Conservation (phyloP, 2,888 invertebrate species). For the Azorinus chamasolen region DNA sequence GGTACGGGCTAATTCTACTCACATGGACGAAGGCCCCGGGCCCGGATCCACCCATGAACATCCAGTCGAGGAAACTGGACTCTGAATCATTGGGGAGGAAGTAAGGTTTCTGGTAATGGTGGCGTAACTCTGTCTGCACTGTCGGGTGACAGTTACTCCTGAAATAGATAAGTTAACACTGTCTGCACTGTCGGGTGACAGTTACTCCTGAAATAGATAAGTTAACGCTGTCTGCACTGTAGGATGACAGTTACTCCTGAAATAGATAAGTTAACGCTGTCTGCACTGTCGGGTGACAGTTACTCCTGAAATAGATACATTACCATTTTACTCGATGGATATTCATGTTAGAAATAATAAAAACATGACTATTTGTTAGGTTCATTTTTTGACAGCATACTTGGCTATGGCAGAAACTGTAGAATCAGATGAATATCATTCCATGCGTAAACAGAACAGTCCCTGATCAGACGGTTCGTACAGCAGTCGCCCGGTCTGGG, state of each 20-base stretch:
- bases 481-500: no score
- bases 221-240: slow-evolving; percentile 91
- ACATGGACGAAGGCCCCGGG: slow-evolving; percentile 95
- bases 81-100: slow-evolving; percentile 96
- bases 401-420: no score
- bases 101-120: slow-evolving; percentile 93
- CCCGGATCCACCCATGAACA: slow-evolving; percentile 95
- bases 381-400: no score
- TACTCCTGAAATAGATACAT: slow-evolving; percentile 88
- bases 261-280: slow-evolving; percentile 88
- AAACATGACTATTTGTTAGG: no score
- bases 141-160: slow-evolving; percentile 94
- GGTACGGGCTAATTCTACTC: slow-evolving; percentile 53
- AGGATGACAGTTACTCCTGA: slow-evolving; percentile 93
- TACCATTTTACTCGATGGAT: not conserved
- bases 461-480: no score
- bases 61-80: slow-evolving; percentile 94
- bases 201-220: slow-evolving; percentile 88
- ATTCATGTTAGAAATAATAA: no score
- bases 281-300: slow-evolving; percentile 94
- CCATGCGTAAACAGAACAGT: no score
- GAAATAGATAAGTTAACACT: slow-evolving; percentile 87
- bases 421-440: no score
- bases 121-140: slow-evolving; percentile 91
- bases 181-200: slow-evolving; percentile 93